Evolutionary conservation across 2,113 vertebrate genomes (phyloP).

Genomic region (Climacteris rufus): DNA sequence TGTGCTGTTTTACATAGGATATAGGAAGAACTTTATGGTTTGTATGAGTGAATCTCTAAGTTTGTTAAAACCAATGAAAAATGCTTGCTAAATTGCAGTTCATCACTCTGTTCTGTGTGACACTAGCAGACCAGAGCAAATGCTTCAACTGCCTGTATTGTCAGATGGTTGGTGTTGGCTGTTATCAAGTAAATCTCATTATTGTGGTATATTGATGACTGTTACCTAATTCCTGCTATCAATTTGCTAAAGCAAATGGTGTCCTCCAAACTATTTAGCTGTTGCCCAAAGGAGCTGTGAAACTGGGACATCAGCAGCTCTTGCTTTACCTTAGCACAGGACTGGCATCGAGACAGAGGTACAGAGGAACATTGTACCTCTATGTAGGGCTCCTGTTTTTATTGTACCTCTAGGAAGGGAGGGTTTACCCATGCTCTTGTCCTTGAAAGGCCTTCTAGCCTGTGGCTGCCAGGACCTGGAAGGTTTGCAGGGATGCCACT

Average conservation of each 20-base stretch:
- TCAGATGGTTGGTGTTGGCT: background rate
- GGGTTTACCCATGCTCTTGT: background rate
- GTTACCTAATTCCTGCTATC: background rate
- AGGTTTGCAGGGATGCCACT: background rate
- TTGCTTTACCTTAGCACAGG: background rate
- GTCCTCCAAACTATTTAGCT: background rate
- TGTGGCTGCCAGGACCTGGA: fast-evolving
- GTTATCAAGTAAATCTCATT: background rate
- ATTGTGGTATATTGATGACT: background rate
- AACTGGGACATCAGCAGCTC: background rate
- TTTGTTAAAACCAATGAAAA: background rate
- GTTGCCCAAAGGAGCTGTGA: background rate
- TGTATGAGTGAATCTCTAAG: background rate
- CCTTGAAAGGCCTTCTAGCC: background rate
- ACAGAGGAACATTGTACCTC: fast-evolving
- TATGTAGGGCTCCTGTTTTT: background rate
- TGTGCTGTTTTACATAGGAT: background rate
- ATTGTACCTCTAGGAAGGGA: too few relatives aligned
- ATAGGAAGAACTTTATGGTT: background rate
- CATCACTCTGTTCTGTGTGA: background rate
- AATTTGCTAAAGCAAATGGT: background rate
- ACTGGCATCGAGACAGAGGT: background rate
- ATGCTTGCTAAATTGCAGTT: background rate
- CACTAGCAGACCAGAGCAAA: background rate
- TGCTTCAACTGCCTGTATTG: background rate